Evolutionary conservation across 2,797 vertebrate genomes (phyloP), one percentile per base, ranked within the genome.

Genomic region (Fistularia tabacaria): DNA sequence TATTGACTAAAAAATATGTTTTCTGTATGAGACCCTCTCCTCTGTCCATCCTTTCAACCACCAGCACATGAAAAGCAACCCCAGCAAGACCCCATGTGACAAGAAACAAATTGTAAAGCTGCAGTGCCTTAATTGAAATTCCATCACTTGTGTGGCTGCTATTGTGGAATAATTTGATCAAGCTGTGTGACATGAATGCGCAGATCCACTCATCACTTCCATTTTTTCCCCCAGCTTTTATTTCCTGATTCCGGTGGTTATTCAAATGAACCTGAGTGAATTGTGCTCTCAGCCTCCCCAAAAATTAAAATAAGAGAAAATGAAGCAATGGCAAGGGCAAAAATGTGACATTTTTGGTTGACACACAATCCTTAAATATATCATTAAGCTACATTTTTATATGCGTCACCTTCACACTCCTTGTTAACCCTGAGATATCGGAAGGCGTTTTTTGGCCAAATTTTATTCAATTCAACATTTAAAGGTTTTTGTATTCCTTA

Each of bases 81-180:
- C 51, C 59, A 51, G 14, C 61, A n/a, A 9, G 51, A 62, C 73
- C 64, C 80, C 65, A 61, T 14, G 61, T 14, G 15, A 61, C 57
- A 62, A 75, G 73, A 85, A 85, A 83, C 79, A 87, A 69, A 85
- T 88, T 84, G 73, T 67, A 65, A 85, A 85, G 84, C 83, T 87
- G 86, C 86, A 84, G 87, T 79, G 80, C 49, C 83, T 86, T 88
- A 87, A 89, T 87, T 88, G 81, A 88, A 90, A 87, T 89, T 84
- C 86, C 85, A 85, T 86, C 84, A 85, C 79, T 85, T 77, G 73
- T 81, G 82, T 73, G 73, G 77, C 76, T 77, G 75, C 83, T 74
- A 79, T 85, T 86, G 83, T 84, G 69, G 69, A 73, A 84, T 84
- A 81, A 84, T 86, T 87, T 86, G 81, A 84, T 87, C 76, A 86